Base-by-base conservation (phyloP, 2,888 invertebrate genomes). In the Phalera bucephala region DNA sequence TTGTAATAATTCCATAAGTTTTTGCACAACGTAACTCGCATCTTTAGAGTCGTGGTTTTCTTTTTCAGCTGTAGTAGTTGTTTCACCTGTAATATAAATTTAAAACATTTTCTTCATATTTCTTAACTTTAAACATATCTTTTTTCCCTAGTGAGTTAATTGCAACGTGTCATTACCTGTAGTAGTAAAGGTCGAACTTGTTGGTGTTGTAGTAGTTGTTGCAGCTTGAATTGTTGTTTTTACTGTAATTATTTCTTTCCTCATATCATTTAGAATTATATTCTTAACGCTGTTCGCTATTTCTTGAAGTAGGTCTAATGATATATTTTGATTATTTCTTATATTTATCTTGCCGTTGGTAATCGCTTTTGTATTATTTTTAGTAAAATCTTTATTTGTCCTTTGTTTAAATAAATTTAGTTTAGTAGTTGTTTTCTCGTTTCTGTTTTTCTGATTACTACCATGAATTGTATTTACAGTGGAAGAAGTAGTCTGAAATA, bases 211-310 rank as follows among this genome's bases (percentile, higher is more conserved):
- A 32, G 46, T 40, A 27, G 49, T 43, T 8, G 33, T 50, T 15
- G 63, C 32, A 10, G 40, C 6, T 27, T 49, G 39, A 5, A 52
- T 43, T 22, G 46, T 38, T 5, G 27, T 39, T 22, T 56, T 45
- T 40, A 62, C 25, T 3, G 31, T 42, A 17, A 23, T 25, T 7
- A 28, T 57, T 11, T 64, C 59, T 20, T 63, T 63, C 13, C 48
- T 58, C 22, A 84, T 60, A 50, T 84, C 81, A 31, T 65, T 71
- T 21, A 85, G 52, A 4, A 86, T 64, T 21, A 77, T 64, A 8
- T 55, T 62, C 50, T 80, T 85, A 0, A 86, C 70, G 35, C 57
- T 75, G 36, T 80, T 71, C 21, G 77, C 79, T 31, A 86, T 78
- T 46, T 74, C 64, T 41, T 68, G 70, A 6, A 84, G 67, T 4